Base-by-base conservation (phyloP, 2,797 vertebrate species). In the Acropternis orthonyx region DNA sequence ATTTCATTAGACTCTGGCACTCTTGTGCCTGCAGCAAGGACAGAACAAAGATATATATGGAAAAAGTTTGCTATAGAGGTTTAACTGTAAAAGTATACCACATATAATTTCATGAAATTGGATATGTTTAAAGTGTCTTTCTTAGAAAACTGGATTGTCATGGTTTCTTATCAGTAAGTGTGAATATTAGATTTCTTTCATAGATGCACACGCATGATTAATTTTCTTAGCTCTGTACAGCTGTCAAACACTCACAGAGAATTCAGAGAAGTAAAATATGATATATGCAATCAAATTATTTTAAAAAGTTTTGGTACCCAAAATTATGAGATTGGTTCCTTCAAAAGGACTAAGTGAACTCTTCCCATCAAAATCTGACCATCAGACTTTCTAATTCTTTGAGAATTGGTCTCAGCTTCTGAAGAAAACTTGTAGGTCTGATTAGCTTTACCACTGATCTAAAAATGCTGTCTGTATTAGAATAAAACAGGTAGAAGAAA, bases 1-100 rank as follows among this genome's bases (percentile, higher is more conserved):
- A 91, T 84, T 93, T 88, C 46, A 73, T 96, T 89, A 84, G 39
- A 55, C 51, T 78, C 72, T 51, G 55, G 21, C 20, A 75, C 12
- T 88, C 49, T 36, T 49, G 9, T 55, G 34, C 27, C 39, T 84
- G 11, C 22, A 75, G 73, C 34, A 84, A 92, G 83, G 59, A 44
- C 54, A 51, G 62, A 78, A 65, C 15, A 66, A 61, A 88, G 28
- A 75, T 28, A 16, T 8, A 54, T 48, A 49, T 58, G 15, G 17
- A 54, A 94, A 88, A 88, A 84, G 12, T 37, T 43, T 72, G 28
- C 68, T 88, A 24, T 52, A 68, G 34, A 75, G 2, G 4, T 81
- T 30, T 84, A 63, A 46, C 27, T 81, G 26, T 39, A 81, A 61
- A 43, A 10, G 8, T 43, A 58, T n/a, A 22, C 3, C 1, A 39